Base-by-base conservation (phyloP, 2,113 vertebrate species). In the Colaptes auratus region DNA sequence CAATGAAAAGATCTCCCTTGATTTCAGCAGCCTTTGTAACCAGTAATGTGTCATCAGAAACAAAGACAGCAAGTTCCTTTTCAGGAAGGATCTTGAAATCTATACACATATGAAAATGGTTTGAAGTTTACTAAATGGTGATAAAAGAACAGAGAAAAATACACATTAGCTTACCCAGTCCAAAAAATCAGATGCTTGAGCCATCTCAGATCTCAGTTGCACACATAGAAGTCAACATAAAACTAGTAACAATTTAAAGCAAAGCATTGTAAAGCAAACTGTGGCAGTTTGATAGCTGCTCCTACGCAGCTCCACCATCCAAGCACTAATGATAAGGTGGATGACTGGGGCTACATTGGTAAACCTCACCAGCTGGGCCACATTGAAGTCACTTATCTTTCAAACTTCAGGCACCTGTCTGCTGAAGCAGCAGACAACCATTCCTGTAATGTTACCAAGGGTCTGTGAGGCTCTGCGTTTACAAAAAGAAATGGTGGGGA, bases 111-210 rank as follows among this genome's bases (percentile, higher is more conserved):
- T 12, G 15, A 84, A 78, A 88, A 67, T 5, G 2, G 23, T 48
- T 28, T 48, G 3, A 83, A 19, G 4, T 6, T 69, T 56, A 80
- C 19, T 48, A 81, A 58, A 66, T 0, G 0, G 6, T 14, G 24
- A 90, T 27, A 65, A 75, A 72, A 75, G 4, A 77, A 28, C 7
- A 72, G 4, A 78, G 10, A 86, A 88, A 88, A 83, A 92, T 3
- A 23, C 14, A 39, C 4, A 3, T 39, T 36, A 61, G 5, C 23
- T 87, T 82, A 72, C 36, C 15, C 7, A 27, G 10, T 56, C 28
- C 66, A 94, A 94, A 94, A 95, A 64, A 63, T 35, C 30, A 70
- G 28, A 66, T 12, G 58, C 28, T 61, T 64, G 56, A 64, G 36
- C 88, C 23, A 21, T 19, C 82, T 77, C 66, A 48, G 6, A 66